Conservation (phyloP, 2,888 invertebrate genomes). For the Gastrophysa polygoni region DNA sequence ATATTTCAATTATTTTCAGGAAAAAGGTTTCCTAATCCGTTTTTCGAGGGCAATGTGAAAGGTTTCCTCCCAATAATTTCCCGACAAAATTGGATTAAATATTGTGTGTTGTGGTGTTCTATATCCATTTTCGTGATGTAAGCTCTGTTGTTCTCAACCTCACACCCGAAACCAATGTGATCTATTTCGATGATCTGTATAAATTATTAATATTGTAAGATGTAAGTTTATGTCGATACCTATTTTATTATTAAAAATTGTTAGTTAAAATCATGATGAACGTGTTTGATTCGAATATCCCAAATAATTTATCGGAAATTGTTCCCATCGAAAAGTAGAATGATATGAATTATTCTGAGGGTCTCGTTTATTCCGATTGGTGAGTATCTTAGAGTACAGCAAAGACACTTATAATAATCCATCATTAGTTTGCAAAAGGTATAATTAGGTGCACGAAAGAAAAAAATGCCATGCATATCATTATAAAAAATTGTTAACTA, state of each 20-base stretch:
- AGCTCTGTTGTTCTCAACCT: conserved; percentile 30
- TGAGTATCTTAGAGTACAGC: too few relatives aligned
- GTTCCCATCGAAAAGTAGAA: neutral
- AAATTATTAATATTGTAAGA: conserved; percentile 42
- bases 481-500: too few relatives aligned
- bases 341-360: neutral
- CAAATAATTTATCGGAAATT: neutral
- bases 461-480: too few relatives aligned
- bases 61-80: conserved; percentile 39
- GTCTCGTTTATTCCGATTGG: too few relatives aligned
- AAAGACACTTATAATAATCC: too few relatives aligned
- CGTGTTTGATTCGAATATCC: conserved; percentile 10
- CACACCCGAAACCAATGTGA: conserved; percentile 47
- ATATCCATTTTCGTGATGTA: conserved; percentile 27
- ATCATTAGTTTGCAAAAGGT: too few relatives aligned
- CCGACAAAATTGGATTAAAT: conserved; percentile 41
- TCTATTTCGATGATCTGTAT: conserved; percentile 47
- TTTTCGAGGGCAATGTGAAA: conserved; percentile 34
- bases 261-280: conserved; percentile 50
- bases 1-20: conserved; percentile 34
- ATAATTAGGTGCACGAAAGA: too few relatives aligned
- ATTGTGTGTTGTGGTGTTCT: conserved; percentile 38
- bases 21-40: conserved; percentile 42
- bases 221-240: conserved; percentile 59
- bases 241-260: conserved; percentile 59